Conservation (phyloP, 2,797 vertebrate species). For the Muraenolepis orangiensis region DNA sequence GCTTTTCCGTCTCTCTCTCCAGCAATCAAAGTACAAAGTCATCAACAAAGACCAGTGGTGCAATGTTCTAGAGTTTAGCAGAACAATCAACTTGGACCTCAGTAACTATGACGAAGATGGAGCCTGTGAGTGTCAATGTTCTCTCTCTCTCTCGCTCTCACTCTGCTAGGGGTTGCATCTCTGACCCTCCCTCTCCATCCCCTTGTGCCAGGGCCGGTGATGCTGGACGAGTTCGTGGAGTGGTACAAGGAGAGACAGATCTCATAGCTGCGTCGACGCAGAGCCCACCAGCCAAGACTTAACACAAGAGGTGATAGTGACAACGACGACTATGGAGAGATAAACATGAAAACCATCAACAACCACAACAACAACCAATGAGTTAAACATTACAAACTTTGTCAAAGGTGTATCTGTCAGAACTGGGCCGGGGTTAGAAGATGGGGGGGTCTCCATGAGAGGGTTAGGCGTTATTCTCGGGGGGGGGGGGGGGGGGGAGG, state of each 20-base stretch:
- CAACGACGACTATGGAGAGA: conserved; percentile 76
- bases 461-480: not conserved
- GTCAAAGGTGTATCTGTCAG: conserved; percentile 56
- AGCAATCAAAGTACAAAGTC: conserved; percentile 99
- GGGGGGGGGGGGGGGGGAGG: not conserved
- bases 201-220: conserved; percentile 86
- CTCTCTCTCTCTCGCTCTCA: too few relatives aligned
- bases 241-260: conserved; percentile 99
- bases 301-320: conserved; percentile 75
- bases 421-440: conserved; percentile 19
- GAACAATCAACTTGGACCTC: conserved; percentile 98
- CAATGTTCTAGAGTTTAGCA: conserved; percentile 99
- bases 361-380: conserved; percentile 66
- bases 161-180: not conserved
- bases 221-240: conserved; percentile 99
- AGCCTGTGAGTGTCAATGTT: conserved; percentile 84
- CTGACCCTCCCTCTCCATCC: not conserved
- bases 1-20: conserved; percentile 26
- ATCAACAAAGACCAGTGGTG: conserved; percentile 99
- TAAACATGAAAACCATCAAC: not conserved
- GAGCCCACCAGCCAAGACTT: conserved; percentile 38
- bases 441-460: not conserved
- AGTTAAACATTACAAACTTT: conserved; percentile 62
- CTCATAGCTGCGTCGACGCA: conserved; percentile 84
- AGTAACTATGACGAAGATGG: conserved; percentile 99